phyloP scores from a whole-genome alignment of 2,113 vertebrate species.

The Passer montanus region DNA sequence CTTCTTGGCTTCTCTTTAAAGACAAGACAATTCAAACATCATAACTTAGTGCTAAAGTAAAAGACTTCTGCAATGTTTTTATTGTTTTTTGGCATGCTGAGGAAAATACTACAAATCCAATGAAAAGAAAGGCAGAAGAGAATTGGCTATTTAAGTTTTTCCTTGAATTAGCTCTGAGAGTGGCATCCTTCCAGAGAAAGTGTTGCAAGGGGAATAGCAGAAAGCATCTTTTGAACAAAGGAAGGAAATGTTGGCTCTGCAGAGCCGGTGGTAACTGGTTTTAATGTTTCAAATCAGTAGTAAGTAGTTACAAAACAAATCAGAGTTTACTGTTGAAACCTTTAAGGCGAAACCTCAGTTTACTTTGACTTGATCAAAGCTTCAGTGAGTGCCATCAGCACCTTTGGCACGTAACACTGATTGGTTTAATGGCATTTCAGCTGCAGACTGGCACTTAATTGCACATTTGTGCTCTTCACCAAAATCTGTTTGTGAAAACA shows the following conservation, averaged over 20 bases:
- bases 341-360: constrained; percentile 57
- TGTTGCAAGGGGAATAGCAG: constrained; percentile 46
- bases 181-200: constrained; percentile 59
- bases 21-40: background rate
- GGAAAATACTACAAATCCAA: constrained; percentile 4
- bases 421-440: background rate
- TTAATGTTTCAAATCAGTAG: constrained; percentile 38
- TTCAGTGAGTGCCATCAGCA: background rate
- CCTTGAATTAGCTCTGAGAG: constrained; percentile 39
- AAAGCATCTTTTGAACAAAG: constrained; percentile 41
- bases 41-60: constrained; percentile 24
- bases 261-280: constrained; percentile 36
- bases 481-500: background rate
- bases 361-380: background rate
- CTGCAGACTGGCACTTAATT: background rate
- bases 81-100: background rate
- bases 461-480: constrained; percentile 4
- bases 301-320: constrained; percentile 37
- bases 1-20: constrained; percentile 26
- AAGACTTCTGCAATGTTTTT: constrained; percentile 6
- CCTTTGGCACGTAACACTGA: background rate
- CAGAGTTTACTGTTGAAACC: constrained; percentile 40
- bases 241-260: constrained; percentile 31
- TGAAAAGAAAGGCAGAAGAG: constrained; percentile 29
- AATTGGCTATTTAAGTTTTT: constrained; percentile 27